These are phyloP conservation scores for Strix occidentalis DNA, from an alignment of 2,797 vertebrate species.

Conservation along the genomic window DNA sequence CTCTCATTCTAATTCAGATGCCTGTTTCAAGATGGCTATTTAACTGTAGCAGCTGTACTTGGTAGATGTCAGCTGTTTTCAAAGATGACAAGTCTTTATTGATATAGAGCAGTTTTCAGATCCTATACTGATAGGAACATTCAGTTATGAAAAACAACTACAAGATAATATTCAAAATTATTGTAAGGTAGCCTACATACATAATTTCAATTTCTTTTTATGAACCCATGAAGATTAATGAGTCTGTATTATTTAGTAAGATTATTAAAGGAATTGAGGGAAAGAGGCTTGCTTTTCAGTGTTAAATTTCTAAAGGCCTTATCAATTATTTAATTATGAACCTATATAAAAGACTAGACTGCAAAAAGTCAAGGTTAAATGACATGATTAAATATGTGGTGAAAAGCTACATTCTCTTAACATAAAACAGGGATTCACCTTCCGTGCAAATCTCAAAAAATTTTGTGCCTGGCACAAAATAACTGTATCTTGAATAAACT, in stretches of 20 bases:
- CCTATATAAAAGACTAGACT: neutral
- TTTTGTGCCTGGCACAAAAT: neutral
- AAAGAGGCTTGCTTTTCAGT: neutral
- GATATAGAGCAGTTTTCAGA: neutral
- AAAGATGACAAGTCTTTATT: neutral
- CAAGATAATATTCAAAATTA: neutral
- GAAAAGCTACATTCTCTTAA: neutral
- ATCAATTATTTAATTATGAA: constrained; percentile 11
- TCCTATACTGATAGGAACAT: neutral
- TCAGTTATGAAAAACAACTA: neutral
- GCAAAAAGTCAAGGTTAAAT: neutral
- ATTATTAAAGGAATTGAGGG: neutral
- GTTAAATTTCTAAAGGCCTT: neutral
- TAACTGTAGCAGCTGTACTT: neutral
- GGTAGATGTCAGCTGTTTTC: neutral
- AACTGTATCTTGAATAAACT: neutral
- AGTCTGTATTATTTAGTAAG: neutral
- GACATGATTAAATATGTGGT: neutral
- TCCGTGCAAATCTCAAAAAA: neutral
- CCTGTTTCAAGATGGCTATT: neutral
- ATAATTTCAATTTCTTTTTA: neutral
- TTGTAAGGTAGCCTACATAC: neutral
- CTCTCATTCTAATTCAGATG: neutral
- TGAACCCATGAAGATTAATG: neutral
- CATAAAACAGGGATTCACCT: neutral